A percentile compares a stretch with the other conserved stretches of the same genome.
phyloP scores from a whole-genome alignment of 2,888 invertebrate species.

The Heliconius aoede region DNA sequence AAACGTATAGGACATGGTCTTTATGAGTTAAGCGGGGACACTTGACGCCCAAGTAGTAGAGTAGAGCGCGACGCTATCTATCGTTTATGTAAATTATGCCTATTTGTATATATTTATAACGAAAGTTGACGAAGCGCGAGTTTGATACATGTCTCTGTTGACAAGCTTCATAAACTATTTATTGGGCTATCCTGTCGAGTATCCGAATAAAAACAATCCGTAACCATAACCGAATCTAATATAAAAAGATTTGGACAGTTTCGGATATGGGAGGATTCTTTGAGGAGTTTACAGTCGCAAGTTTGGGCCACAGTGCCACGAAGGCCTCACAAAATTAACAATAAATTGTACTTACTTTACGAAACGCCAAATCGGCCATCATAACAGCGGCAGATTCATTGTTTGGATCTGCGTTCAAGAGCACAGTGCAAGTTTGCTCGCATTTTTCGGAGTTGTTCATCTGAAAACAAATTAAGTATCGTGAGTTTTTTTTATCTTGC shows the following conservation, averaged over 20 bases:
- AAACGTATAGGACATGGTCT: no score
- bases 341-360: slow-evolving; percentile 82
- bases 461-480: slow-evolving; percentile 63
- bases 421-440: slow-evolving; percentile 91
- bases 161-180: no score
- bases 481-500: background rate
- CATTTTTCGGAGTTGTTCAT: slow-evolving; percentile 94
- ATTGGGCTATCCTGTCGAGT: no score
- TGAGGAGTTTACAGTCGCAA: background rate
- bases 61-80: no score
- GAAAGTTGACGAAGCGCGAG: no score
- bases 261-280: no score
- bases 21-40: no score
- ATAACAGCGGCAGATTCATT: slow-evolving; percentile 97
- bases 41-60: no score
- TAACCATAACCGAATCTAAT: background rate
- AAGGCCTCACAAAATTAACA: background rate
- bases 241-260: background rate
- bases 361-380: slow-evolving; percentile 97
- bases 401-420: slow-evolving; percentile 92
- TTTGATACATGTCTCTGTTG: no score
- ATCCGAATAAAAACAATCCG: background rate
- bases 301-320: no score
- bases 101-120: no score
- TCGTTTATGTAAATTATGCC: no score